Percentiles rank a stretch among this genome's conserved stretches.
These are phyloP conservation scores for Fukomys damarensis DNA, from an alignment of 2,113 vertebrate species.

Conservation along the genomic window DNA sequence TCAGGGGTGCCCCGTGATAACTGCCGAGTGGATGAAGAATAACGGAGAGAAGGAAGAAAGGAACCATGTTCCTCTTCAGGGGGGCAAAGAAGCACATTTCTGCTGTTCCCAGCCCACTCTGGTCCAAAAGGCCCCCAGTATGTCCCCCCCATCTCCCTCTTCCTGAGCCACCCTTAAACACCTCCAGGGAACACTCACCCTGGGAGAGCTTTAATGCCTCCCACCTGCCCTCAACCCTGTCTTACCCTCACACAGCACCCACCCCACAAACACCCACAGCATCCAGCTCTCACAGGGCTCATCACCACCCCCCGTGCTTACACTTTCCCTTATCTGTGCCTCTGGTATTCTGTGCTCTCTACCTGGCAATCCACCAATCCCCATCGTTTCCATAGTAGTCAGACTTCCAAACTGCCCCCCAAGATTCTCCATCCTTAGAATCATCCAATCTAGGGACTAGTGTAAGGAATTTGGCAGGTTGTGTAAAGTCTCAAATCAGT, in stretches of 20 bases:
- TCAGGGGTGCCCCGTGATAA: fast-evolving
- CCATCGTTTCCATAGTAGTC: not conserved
- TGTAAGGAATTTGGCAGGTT: not conserved
- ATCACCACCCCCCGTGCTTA: not conserved
- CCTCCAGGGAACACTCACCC: not conserved
- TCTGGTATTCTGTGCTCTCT: not conserved
- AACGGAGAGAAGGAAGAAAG: not conserved
- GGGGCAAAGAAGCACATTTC: not conserved
- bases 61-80: not conserved
- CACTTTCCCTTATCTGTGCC: not conserved
- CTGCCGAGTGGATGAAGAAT: not conserved
- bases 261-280: no score
- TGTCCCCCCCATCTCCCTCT: not conserved
- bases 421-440: not conserved
- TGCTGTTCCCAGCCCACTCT: not conserved
- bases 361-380: not conserved
- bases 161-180: not conserved
- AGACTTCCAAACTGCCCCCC: not conserved
- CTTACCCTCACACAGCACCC: not conserved
- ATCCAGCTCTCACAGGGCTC: not conserved
- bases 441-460: not conserved
- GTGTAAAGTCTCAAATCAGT: not conserved
- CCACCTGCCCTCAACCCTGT: fast-evolving
- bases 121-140: fast-evolving
- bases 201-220: not conserved